Base-by-base conservation (phyloP, 1,140 invertebrate genomes). In the Hylyphantes graminicola region DNA sequence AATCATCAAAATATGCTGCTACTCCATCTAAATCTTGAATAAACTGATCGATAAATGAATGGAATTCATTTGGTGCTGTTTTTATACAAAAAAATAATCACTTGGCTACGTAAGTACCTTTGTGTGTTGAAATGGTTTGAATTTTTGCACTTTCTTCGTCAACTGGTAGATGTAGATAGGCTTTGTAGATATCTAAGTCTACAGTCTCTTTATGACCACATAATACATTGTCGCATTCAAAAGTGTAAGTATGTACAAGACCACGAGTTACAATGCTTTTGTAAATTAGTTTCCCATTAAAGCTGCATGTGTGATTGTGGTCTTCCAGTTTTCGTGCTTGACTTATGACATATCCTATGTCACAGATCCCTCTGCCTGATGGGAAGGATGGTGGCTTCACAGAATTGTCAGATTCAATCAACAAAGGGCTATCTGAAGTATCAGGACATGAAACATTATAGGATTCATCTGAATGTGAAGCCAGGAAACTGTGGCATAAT, bases 21-120 rank as follows among this genome's bases (percentile, higher is more conserved):
- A 70, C 67, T 8, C 21, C n/a, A 13, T 70, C 67, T n/a, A 70
- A 19, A 70, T 70, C 67, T 3, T 50, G 21, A 70, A 48, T 17
- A 51, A 70, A 70, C 17, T 70, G 67, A 51, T 70, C 67, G 51
- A 70, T 70, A 70, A 70, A 48, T 70, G 11, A 9, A 50, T 70
- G 67, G 17, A 48, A 70, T 70, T 70, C 67, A 19, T 51, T 50
- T 48, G 67, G 67, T 48, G 21, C 6, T 48, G 21, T 2, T 50
- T 70, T 50, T 12, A 70, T 70, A n/a, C 21, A 21, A 9, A 70
- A 70, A 70, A 70, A 54, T 70, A 70, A 70, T 5, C 67, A 2
- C 11, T 51, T 50, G 10, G 67, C 35, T 70, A 70, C 8, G 51
- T 54, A 70, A 48, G 6, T 50, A 13, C 35, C 21, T 11, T 51